A percentile compares a stretch with the other conserved stretches of the same genome.
Evolutionary conservation across 1,140 invertebrate species (phyloP).

Genomic region (Gryon sp.): DNA sequence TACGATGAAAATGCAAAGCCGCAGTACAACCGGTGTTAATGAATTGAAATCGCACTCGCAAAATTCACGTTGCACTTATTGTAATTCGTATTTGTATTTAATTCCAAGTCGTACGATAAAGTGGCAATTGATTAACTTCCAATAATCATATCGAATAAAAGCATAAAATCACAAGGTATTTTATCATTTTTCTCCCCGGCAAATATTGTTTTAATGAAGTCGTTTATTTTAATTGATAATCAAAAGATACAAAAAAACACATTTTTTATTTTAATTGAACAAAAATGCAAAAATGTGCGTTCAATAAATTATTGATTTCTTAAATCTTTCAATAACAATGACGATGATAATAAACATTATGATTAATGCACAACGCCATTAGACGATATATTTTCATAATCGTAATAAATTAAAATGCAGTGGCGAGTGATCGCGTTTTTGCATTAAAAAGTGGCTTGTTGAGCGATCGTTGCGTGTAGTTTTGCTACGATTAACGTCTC

Average conservation of each 20-base stretch:
- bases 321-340: constrained; percentile 39
- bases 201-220: no score
- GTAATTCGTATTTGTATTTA: constrained; percentile 28
- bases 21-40: constrained; percentile 12
- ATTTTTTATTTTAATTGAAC: no score
- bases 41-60: constrained; percentile 25
- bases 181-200: no score
- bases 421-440: no score
- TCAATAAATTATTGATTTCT: no score
- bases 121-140: constrained; percentile 16
- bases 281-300: no score
- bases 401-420: constrained; percentile 32
- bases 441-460: no score
- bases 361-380: constrained; percentile 20
- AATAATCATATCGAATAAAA: no score
- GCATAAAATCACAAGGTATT: no score
- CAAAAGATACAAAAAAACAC: no score
- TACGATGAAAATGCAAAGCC: constrained; percentile 33
- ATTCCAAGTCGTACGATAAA: constrained; percentile 25
- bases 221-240: no score
- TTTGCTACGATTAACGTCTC: constrained; percentile 19
- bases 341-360: constrained; percentile 19
- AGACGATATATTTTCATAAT: constrained; percentile 20
- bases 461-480: constrained; percentile 8
- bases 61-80: constrained; percentile 18